Evolutionary conservation across 92 coral and sea anemone species (phyloP), one percentile per base, ranked within the genome.

Genomic region (Nematostella vectensis): DNA sequence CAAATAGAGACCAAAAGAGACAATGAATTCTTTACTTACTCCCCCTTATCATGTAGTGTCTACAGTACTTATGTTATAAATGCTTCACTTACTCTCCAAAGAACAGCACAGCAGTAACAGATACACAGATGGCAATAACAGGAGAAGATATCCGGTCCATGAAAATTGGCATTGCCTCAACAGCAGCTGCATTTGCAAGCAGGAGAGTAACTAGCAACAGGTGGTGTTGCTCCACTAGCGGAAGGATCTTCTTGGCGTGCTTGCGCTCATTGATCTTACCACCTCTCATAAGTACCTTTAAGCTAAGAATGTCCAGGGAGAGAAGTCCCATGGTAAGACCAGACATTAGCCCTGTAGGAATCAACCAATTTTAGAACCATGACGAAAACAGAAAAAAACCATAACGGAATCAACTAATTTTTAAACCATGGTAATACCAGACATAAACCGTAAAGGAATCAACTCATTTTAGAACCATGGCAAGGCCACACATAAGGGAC

Each of bases 41-140:
- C n/a, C n/a, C n/a, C n/a, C n/a, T n/a, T n/a, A n/a, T n/a, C n/a
- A n/a, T n/a, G n/a, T n/a, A n/a, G n/a, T n/a, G n/a, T n/a, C n/a
- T n/a, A n/a, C n/a, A n/a, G n/a, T n/a, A n/a, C n/a, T n/a, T n/a
- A n/a, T n/a, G n/a, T n/a, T n/a, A n/a, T n/a, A n/a, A n/a, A n/a
- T n/a, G n/a, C n/a, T n/a, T n/a, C n/a, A 77, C 98, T 77, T 87
- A 91, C 98, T 91, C 98, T 55, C 96, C 98, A 78, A 91, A 91
- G 50, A 91, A 77, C 59, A 91, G 73, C 22, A 91, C 98, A 31
- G 98, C 98, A 57, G 96, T 87, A 16, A 91, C 98, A 23, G 98
- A 91, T 47, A 91, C 96, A 61, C 86, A 70, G 29, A 91, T 77
- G 19, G 98, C 98, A 59, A 82, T 74, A 11, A 86, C 78, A 38